Evolutionary conservation across 1,140 invertebrate genomes (phyloP).

Genomic region (Drosophila pseudoananassae): DNA sequence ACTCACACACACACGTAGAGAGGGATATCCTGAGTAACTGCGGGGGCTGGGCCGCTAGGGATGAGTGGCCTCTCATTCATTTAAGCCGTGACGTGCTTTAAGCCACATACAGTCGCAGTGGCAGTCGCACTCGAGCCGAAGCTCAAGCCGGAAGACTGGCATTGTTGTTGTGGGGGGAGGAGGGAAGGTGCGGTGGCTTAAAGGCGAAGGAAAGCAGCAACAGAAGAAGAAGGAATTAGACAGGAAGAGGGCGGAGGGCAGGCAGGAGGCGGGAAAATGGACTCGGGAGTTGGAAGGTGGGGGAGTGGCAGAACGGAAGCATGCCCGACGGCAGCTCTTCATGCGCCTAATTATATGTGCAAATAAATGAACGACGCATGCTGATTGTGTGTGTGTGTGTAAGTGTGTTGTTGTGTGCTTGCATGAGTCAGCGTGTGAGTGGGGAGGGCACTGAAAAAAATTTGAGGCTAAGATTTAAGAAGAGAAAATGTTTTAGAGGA

Average conservation of each 20-base stretch:
- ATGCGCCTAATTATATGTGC: slow-evolving; percentile 80
- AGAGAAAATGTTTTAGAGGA: too few species aligned
- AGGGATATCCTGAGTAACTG: not conserved
- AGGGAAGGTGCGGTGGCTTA: not conserved
- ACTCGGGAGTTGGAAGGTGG: not conserved
- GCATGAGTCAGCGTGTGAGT: slow-evolving; percentile 7
- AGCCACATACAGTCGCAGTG: slow-evolving; percentile 9
- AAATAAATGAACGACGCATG: slow-evolving; percentile 80
- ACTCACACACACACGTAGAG: slow-evolving; percentile 6
- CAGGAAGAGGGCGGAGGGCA: slow-evolving; percentile 3
- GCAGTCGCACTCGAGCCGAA: not conserved
- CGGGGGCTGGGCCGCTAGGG: not conserved
- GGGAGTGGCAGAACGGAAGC: slow-evolving; percentile 48
- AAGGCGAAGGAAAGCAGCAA: not conserved
- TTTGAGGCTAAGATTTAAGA: too few species aligned
- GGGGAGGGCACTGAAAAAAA: slow-evolving; percentile 3
- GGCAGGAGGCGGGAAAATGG: not conserved
- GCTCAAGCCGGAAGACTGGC: slow-evolving; percentile 25
- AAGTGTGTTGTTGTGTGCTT: slow-evolving; percentile 2
- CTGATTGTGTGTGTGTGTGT: slow-evolving; percentile 61
- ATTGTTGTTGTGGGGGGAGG: slow-evolving; percentile 17
- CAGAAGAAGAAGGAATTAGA: not conserved
- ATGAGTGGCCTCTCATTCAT: slow-evolving; percentile 13
- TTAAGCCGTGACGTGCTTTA: slow-evolving; percentile 49
- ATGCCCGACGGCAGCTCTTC: slow-evolving; percentile 62